phyloP scores from a whole-genome alignment of 30 jellyfish, hydroid and myxozoan species.

The Turritopsis dohrnii region DNA sequence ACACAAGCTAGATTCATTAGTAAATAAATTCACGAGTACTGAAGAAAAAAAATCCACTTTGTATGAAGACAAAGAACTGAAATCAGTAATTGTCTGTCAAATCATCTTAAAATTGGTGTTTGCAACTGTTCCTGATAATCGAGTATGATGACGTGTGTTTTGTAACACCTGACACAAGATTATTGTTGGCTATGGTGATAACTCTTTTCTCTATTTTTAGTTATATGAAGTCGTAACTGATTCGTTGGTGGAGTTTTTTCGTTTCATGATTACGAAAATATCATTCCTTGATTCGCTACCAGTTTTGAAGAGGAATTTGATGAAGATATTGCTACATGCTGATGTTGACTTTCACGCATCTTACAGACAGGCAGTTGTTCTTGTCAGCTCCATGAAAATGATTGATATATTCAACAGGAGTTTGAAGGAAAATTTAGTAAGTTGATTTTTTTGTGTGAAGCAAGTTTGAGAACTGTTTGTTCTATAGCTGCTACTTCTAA shows the following conservation, averaged over 20 bases:
- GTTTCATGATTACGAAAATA: slow-evolving; percentile 37
- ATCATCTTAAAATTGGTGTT: not conserved
- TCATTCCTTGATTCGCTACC: slow-evolving; percentile 36
- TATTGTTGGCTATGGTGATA: not conserved
- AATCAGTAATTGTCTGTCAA: slow-evolving; percentile 13
- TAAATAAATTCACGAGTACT: not conserved
- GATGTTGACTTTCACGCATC: slow-evolving; percentile 43
- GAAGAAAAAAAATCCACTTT: not conserved
- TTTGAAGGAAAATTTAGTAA: not conserved
- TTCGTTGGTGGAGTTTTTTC: slow-evolving; percentile 44
- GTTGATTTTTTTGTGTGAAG: too few species aligned
- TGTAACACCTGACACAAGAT: not conserved
- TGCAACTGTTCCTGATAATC: not conserved
- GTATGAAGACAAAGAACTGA: not conserved
- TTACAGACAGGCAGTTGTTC: slow-evolving; percentile 18
- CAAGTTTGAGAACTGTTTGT: too few species aligned
- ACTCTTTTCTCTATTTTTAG: slow-evolving; percentile 22
- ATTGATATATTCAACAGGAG: slow-evolving; percentile 1
- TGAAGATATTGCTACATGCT: slow-evolving; percentile 24
- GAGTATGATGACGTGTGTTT: not conserved
- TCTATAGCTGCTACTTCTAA: too few species aligned
- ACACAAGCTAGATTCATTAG: slow-evolving; percentile 1
- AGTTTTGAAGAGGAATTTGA: slow-evolving; percentile 24
- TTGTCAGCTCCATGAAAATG: slow-evolving; percentile 40
- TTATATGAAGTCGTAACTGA: slow-evolving; percentile 73